These are phyloP conservation scores for Endomychus coccineus DNA, from an alignment of 2,888 invertebrate species.

Conservation along the genomic window DNA sequence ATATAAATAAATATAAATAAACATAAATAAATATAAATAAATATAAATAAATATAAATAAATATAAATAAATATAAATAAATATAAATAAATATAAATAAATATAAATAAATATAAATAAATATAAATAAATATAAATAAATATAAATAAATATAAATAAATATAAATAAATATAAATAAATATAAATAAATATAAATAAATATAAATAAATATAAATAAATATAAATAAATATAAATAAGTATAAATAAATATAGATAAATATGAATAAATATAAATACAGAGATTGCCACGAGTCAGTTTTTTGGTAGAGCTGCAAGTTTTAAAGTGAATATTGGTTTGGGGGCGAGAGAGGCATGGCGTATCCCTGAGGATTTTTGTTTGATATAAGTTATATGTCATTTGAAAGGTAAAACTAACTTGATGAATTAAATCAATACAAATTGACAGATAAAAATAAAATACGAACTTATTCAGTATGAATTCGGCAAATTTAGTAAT, in stretches of 20 bases:
- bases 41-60: slow-evolving; percentile 4
- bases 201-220: slow-evolving; percentile 2
- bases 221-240: background rate
- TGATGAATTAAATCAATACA: too few relatives aligned
- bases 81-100: slow-evolving; percentile 3
- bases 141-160: slow-evolving; percentile 6
- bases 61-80: slow-evolving; percentile 3
- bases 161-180: slow-evolving; percentile 6
- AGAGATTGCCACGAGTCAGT: too few relatives aligned
- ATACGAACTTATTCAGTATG: too few relatives aligned
- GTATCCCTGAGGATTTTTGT: too few relatives aligned
- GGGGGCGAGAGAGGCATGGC: too few relatives aligned
- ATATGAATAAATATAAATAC: background rate
- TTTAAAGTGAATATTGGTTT: too few relatives aligned
- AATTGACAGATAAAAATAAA: too few relatives aligned
- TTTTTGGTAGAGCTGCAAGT: too few relatives aligned
- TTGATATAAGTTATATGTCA: too few relatives aligned
- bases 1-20: slow-evolving; percentile 6
- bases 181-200: slow-evolving; percentile 6
- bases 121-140: slow-evolving; percentile 6
- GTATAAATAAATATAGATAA: background rate
- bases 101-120: slow-evolving; percentile 3
- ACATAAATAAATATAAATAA: slow-evolving; percentile 6
- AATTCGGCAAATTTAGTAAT: too few relatives aligned
- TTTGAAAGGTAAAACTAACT: too few relatives aligned